These are phyloP conservation scores for Hormiphora californensis DNA, from an alignment of 37 sponge, comb jelly and placozoan genomes.

Conservation along the genomic window DNA sequence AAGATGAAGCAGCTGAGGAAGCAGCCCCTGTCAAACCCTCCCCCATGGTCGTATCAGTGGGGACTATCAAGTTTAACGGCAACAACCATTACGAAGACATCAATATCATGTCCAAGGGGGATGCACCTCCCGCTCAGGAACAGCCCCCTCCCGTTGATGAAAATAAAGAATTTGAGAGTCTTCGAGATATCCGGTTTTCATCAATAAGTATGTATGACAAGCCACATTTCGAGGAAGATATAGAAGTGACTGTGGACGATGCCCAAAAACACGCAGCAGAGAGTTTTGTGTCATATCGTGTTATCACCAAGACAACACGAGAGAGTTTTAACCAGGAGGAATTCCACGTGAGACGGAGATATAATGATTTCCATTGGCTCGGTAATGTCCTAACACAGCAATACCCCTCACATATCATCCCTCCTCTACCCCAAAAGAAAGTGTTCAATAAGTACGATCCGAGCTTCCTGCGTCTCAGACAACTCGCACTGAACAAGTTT, in stretches of 20 bases:
- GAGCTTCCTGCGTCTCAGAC: neutral
- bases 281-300: conserved; percentile 29
- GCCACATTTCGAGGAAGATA: conserved; percentile 47
- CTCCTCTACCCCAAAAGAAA: conserved; percentile 46
- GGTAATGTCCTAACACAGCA: conserved; percentile 14
- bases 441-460: conserved; percentile 50
- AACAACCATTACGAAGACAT: conserved; percentile 31
- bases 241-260: conserved; percentile 12
- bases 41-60: conserved; percentile 43
- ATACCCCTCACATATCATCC: conserved; percentile 14
- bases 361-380: conserved; percentile 25
- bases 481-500: conserved; percentile 42
- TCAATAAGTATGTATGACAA: conserved; percentile 52
- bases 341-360: conserved; percentile 22
- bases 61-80: conserved; percentile 35
- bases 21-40: too few relatives aligned
- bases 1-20: too few relatives aligned
- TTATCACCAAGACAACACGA: conserved; percentile 39
- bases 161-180: conserved; percentile 36
- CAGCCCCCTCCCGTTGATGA: neutral
- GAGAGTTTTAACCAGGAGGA: conserved; percentile 37
- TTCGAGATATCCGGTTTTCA: conserved; percentile 19
- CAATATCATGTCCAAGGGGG: conserved; percentile 46
- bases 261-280: conserved; percentile 50
- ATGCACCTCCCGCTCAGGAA: neutral